Evolutionary conservation across 2,113 vertebrate genomes (phyloP).

Genomic region (Typhlomys cinereus): DNA sequence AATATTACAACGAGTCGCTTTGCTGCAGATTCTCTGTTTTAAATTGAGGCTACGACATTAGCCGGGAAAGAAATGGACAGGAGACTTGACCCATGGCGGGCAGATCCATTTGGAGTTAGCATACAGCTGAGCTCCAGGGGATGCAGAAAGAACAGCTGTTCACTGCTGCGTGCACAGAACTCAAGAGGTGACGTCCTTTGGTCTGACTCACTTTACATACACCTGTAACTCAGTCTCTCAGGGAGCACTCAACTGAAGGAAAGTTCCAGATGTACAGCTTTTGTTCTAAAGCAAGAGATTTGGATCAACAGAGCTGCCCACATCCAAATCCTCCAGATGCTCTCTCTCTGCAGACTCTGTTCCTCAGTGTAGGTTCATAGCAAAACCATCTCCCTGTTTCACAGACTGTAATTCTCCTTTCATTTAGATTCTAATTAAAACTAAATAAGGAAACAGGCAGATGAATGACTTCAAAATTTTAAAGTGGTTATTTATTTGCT

Average conservation of each 20-base stretch:
- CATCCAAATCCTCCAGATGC: not conserved
- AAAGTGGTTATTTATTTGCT: conserved; percentile 67
- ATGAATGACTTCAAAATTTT: conserved; percentile 67
- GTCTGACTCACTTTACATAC: not conserved
- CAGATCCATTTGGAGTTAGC: not conserved
- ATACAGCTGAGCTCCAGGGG: not conserved
- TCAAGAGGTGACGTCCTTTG: not conserved
- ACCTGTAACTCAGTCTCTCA: not conserved
- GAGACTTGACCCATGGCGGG: not conserved
- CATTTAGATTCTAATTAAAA: conserved; percentile 78
- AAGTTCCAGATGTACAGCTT: conserved; percentile 8
- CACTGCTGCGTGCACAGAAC: not conserved
- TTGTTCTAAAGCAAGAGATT: not conserved
- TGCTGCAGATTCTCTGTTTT: not conserved
- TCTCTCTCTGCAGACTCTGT: too few relatives aligned
- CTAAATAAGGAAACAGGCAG: conserved; percentile 50
- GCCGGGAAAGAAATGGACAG: not conserved
- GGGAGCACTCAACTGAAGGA: not conserved
- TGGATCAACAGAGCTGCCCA: not conserved
- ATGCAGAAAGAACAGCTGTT: not conserved
- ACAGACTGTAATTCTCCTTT: conserved; percentile 58
- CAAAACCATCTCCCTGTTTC: conserved; percentile 58
- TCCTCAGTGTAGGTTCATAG: not conserved
- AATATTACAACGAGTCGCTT: not conserved
- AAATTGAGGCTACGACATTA: not conserved